phyloP scores from a whole-genome alignment of 2,113 vertebrate species.

The Ceuthmochares aereus region DNA sequence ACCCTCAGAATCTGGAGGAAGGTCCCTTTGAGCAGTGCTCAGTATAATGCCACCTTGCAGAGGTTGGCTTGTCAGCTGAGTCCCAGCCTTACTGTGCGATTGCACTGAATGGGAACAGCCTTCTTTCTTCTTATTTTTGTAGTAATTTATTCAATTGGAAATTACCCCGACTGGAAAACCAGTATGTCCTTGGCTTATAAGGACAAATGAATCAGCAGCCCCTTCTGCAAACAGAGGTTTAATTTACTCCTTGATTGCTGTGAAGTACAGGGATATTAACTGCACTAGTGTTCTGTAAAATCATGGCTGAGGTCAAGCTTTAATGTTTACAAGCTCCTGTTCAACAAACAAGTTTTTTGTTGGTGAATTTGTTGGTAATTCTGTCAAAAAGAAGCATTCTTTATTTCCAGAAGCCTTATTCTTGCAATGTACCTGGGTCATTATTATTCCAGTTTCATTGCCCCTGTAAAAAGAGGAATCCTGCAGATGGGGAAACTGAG shows the following conservation, averaged over 20 bases:
- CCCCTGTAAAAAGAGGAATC: background rate
- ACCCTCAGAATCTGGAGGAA: background rate
- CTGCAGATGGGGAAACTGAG: background rate
- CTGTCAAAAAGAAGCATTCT: background rate
- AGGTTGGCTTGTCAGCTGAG: background rate
- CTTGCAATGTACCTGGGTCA: background rate
- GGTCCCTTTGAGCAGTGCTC: background rate
- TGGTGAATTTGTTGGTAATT: background rate
- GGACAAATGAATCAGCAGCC: background rate
- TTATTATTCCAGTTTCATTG: fast-evolving
- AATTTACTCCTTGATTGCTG: background rate
- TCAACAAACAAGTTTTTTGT: background rate
- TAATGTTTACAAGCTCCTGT: background rate
- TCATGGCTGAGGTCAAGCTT: background rate
- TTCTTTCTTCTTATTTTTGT: background rate
- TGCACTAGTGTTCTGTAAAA: background rate
- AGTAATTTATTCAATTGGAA: background rate
- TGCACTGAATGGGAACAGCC: background rate
- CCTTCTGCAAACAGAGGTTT: background rate
- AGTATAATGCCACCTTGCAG: background rate
- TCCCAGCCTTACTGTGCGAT: fast-evolving
- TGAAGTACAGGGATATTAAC: background rate
- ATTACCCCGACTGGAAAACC: background rate
- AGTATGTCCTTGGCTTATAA: background rate
- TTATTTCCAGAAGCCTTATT: background rate